Conservation (phyloP, 1,140 invertebrate species). For the Sitobion miscanthi region DNA sequence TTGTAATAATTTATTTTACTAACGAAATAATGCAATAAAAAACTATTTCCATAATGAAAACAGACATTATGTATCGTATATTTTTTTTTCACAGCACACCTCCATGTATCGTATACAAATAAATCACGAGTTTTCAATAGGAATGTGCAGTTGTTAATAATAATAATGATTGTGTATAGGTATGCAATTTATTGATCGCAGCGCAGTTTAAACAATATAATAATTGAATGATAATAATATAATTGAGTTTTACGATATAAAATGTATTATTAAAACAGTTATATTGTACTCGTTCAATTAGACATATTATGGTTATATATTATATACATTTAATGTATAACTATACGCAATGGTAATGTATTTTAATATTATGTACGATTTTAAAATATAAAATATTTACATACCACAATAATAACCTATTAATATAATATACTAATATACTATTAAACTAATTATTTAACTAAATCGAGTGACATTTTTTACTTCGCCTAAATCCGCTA, state of each 20-base stretch:
- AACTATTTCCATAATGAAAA: conserved; percentile 13
- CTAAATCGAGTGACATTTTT: background rate
- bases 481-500: no score
- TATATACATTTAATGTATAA: background rate
- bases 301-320: background rate
- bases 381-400: background rate
- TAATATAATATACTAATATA: background rate
- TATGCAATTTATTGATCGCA: background rate
- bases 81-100: background rate
- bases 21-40: conserved; percentile 30
- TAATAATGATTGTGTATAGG: background rate
- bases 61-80: background rate
- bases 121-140: background rate
- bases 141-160: background rate
- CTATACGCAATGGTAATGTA: background rate
- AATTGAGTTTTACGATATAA: conserved; percentile 9
- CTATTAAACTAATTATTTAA: background rate
- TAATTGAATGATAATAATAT: background rate
- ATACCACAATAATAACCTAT: background rate
- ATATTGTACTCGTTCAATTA: background rate
- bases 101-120: background rate
- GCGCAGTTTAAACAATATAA: background rate
- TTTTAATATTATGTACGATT: background rate
- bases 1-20: background rate
- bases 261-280: background rate